phyloP scores from a whole-genome alignment of 2,113 vertebrate species.

The Isichthys henryi region DNA sequence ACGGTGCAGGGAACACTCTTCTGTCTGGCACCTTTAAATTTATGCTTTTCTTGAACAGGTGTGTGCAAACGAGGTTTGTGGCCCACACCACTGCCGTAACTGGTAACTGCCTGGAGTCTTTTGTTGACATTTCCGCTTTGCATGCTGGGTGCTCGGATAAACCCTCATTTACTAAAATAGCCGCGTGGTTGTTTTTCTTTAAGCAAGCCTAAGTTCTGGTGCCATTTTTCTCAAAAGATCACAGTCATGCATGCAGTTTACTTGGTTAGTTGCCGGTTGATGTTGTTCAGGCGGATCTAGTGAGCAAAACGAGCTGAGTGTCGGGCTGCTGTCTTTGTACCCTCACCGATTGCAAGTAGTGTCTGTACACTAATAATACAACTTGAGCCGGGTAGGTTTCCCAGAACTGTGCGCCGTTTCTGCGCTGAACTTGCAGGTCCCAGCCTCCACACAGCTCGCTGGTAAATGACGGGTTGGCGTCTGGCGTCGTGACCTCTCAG shows the following conservation, averaged over 20 bases:
- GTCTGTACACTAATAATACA: constrained; percentile 45
- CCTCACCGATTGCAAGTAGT: not conserved
- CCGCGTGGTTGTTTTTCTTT: not conserved
- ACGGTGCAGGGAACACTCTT: not conserved
- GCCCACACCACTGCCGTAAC: not conserved
- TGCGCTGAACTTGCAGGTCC: constrained; percentile 25
- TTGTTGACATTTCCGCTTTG: constrained; percentile 13
- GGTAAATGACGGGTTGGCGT: constrained; percentile 21
- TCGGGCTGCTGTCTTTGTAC: constrained; percentile 12
- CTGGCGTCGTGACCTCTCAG: not conserved
- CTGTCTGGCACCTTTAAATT: not conserved
- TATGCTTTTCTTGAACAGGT: not conserved
- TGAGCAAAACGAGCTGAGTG: constrained; percentile 23
- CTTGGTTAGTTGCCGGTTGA: not conserved
- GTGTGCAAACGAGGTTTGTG: not conserved
- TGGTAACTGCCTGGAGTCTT: constrained; percentile 19
- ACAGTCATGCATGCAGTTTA: not conserved
- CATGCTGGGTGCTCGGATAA: not conserved
- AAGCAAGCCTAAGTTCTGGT: not conserved
- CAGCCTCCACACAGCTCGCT: constrained; percentile 38
- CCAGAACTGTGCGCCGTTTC: constrained; percentile 37
- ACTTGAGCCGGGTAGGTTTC: constrained; percentile 37
- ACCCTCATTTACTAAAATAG: not conserved
- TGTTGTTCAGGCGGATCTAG: not conserved
- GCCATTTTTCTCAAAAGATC: not conserved